Percentiles rank a stretch among this genome's conserved stretches.
phyloP scores from a whole-genome alignment of 2,113 vertebrate species.

The Eudyptes chrysolophus region DNA sequence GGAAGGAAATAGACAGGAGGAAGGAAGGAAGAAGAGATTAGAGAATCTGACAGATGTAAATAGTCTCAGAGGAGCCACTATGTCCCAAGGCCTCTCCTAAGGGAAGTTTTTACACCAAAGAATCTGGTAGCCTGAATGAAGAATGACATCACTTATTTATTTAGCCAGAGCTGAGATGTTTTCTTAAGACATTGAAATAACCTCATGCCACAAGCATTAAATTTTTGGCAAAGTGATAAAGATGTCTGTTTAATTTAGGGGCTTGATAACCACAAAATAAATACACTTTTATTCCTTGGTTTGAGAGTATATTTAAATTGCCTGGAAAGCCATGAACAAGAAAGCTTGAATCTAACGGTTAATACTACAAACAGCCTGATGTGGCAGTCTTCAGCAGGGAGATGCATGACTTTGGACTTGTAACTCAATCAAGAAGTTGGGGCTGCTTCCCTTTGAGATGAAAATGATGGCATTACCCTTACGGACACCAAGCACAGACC shows the following conservation, averaged over 20 bases:
- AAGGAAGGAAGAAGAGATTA: constrained; percentile 75
- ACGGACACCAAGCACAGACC: background rate
- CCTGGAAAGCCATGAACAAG: background rate
- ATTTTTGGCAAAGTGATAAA: constrained; percentile 63
- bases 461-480: background rate
- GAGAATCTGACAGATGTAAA: constrained; percentile 74
- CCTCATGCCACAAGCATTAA: constrained; percentile 57
- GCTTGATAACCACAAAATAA: constrained; percentile 48
- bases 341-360: background rate
- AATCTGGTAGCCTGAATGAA: constrained; percentile 73
- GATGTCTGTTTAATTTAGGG: constrained; percentile 59
- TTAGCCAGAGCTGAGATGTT: constrained; percentile 69
- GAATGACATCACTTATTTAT: constrained; percentile 76
- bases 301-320: constrained; percentile 20
- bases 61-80: constrained; percentile 74
- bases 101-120: constrained; percentile 61
- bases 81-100: constrained; percentile 71
- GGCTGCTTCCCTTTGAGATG: background rate
- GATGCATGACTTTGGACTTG: background rate
- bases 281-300: constrained; percentile 10
- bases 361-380: too few species aligned
- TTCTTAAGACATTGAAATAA: constrained; percentile 74
- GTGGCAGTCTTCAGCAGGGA: background rate
- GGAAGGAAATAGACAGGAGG: constrained; percentile 68
- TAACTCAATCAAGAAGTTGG: background rate